These are phyloP conservation scores for Drosophila quadrilineata DNA, from an alignment of 1,140 invertebrate genomes.

Conservation along the genomic window DNA sequence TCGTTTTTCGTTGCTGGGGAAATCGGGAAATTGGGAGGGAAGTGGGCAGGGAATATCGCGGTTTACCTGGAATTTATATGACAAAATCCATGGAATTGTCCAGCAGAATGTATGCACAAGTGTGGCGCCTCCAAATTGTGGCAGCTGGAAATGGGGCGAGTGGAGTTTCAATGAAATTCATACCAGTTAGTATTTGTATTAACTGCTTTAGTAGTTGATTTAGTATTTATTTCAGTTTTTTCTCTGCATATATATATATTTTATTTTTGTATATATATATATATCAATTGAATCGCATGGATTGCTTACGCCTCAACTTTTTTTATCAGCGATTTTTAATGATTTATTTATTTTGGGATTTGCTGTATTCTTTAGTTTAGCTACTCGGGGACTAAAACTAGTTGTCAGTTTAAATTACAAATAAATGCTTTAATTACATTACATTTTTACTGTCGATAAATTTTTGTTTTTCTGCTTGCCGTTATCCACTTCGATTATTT, in stretches of 20 bases:
- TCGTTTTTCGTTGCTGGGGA: conserved; percentile 33
- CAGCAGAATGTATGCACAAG: conserved; percentile 68
- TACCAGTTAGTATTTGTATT: conserved; percentile 14
- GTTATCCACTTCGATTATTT: conserved; percentile 32
- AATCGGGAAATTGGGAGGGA: background rate
- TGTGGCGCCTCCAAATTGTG: conserved; percentile 75
- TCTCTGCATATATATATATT: too few species aligned
- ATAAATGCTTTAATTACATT: conserved; percentile 73
- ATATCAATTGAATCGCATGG: conserved; percentile 68
- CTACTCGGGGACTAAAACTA: conserved; percentile 69
- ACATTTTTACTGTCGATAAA: conserved; percentile 50
- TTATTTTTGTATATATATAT: too few species aligned
- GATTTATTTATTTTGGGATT: conserved; percentile 37
- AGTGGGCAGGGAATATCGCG: conserved; percentile 1
- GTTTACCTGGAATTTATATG: conserved; percentile 70
- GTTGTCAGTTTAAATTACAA: conserved; percentile 64
- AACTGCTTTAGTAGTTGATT: conserved; percentile 37
- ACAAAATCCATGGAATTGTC: conserved; percentile 78
- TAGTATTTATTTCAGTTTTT: conserved; percentile 63
- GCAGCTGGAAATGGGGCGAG: conserved; percentile 46
- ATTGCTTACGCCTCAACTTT: conserved; percentile 47
- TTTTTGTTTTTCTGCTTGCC: conserved; percentile 21
- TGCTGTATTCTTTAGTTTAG: conserved; percentile 62
- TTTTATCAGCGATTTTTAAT: conserved; percentile 20
- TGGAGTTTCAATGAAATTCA: conserved; percentile 16